Evolutionary conservation across 1,140 invertebrate species (phyloP).

Genomic region (Leptoteleia sp.): DNA sequence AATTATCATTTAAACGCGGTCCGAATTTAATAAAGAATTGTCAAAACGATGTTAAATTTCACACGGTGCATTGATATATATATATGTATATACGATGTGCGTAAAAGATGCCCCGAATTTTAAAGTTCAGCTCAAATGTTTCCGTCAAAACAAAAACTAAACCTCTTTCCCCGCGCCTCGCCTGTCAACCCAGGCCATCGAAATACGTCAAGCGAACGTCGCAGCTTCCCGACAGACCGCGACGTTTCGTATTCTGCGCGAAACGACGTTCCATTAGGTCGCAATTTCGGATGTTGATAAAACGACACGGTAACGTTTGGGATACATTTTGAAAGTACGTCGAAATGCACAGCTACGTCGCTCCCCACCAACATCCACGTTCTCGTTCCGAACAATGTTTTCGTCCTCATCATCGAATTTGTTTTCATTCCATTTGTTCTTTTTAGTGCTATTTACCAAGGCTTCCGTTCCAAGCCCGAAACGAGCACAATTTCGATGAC

Average conservation of each 20-base stretch:
- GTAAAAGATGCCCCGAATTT: not conserved
- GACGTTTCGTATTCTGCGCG: not conserved
- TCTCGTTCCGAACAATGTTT: constrained; percentile 6
- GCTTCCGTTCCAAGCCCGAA: no score
- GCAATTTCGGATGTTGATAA: not conserved
- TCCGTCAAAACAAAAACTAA: constrained; percentile 18
- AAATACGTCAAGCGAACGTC: not conserved
- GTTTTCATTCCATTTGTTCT: not conserved
- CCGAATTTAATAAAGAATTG: no score
- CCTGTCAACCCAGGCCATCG: not conserved
- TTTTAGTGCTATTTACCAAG: not conserved
- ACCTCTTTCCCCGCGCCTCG: constrained; percentile 1
- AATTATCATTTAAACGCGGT: not conserved
- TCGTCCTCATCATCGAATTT: constrained; percentile 1
- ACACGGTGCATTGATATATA: no score
- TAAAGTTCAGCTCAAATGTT: not conserved
- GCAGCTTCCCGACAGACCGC: not conserved
- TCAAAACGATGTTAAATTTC: no score
- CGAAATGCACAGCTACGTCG: constrained; percentile 35
- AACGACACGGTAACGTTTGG: constrained; percentile 28
- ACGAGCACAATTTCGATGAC: not conserved
- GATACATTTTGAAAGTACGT: constrained; percentile 43
- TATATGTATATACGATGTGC: no score
- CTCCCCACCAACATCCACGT: constrained; percentile 33
- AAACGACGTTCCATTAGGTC: not conserved